Evolutionary conservation across 2,888 invertebrate species (phyloP).

Genomic region (Cosmia trapezina): DNA sequence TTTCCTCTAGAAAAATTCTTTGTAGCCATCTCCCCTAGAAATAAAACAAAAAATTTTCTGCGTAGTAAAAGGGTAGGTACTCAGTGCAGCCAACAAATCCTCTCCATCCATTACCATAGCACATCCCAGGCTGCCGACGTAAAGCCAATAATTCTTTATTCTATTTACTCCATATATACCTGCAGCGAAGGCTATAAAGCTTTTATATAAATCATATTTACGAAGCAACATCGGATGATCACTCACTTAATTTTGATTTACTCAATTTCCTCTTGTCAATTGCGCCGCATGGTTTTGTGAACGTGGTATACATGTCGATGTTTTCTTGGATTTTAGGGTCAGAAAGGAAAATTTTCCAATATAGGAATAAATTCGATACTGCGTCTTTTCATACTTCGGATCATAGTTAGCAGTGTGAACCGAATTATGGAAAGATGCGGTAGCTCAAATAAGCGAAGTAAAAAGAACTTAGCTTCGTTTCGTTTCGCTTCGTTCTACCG

Average conservation of each 20-base stretch:
- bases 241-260: conserved; percentile 60
- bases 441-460: too few species aligned
- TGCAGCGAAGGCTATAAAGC: conserved; percentile 63
- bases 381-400: too few species aligned
- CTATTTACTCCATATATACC: conserved; percentile 68
- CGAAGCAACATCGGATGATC: conserved; percentile 60
- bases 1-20: neutral
- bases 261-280: conserved; percentile 60
- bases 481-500: too few species aligned
- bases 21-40: neutral
- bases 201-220: conserved; percentile 71
- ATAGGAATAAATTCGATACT: neutral
- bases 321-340: neutral
- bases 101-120: conserved; percentile 43
- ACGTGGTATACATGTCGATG: conserved; percentile 1
- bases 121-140: conserved; percentile 36
- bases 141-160: conserved; percentile 70
- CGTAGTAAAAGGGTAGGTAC: neutral
- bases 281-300: conserved; percentile 28
- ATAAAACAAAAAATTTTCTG: conserved; percentile 26
- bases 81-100: conserved; percentile 44
- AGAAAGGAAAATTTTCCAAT: too few species aligned
- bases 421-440: too few species aligned
- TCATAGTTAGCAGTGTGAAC: too few species aligned
- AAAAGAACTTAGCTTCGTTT: too few species aligned